Evolutionary conservation across 2,797 vertebrate genomes (phyloP), one percentile per base, ranked within the genome.

Genomic region (Apogon talboti): DNA sequence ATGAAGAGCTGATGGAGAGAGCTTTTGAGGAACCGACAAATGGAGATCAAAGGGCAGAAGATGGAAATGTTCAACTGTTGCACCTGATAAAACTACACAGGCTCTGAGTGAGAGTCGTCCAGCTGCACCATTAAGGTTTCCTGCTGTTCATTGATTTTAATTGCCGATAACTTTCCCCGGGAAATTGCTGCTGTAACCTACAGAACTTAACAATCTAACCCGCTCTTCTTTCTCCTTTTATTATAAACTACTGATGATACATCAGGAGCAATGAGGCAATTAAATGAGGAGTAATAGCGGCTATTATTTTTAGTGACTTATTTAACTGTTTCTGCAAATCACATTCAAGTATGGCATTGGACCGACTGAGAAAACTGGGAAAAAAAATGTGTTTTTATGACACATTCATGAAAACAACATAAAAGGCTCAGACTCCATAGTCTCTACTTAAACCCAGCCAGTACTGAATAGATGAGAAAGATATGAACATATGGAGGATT

Each of bases 11-110:
- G 51, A 76, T 50, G 14, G 42, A 64, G 47, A 47, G 43, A 51
- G 37, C 66, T 55, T 71, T 42, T 52, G 50, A 72, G 70, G 67
- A 73, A 55, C 49, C 6, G 24, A 76, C 28, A 78, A 66, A 79
- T 14, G 16, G n/a, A 57, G 76, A 82, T 88, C 61, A 83, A 84
- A 81, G 49, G 51, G 43, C 2, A 11, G 58, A 12, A 40, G 21
- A 14, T 42, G 56, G 57, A 28, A 33, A 19, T 40, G 35, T 51
- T 78, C 55, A 33, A 18, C 28, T 44, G 60, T 42, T 42, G 40
- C 14, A 48, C n/a, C 15, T 46, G 55, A 58, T 58, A 58, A 45
- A 58, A 11, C 42, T 45, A 33, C n/a, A 50, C n/a, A 30, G 9
- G 40, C 11, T 59, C 41, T 46, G 38, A 61, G 19, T 37, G 49